Evolutionary conservation across 2,113 vertebrate genomes (phyloP), one percentile per base, ranked within the genome.

Genomic region (Microcebus griseorufus): DNA sequence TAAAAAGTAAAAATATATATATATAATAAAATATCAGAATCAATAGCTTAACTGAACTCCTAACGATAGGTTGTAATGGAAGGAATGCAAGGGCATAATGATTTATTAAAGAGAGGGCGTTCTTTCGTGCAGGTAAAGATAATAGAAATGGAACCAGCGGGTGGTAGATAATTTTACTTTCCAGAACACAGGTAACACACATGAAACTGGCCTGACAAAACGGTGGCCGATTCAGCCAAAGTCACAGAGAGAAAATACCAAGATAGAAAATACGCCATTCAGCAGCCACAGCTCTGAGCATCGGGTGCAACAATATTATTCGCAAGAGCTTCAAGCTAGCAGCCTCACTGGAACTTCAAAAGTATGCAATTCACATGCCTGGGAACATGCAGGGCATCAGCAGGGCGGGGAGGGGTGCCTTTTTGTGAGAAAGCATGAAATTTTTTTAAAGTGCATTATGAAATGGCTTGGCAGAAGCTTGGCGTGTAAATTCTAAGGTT

Each of bases 401-500:
- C 82, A 83, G 69, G 90, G 13, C 11, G 72, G 27, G 79, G 14
- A 88, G 69, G 11, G 34, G 45, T 34, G 16, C 91, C 64, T 75
- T 94, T 90, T 84, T 94, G 70, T 95, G 39, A 97, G 67, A 97
- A 98, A 96, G 90, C 58, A 45, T 94, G 79, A 84, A 65, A 81
- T 72, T 76, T 94, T 93, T 81, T 92, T 62, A 86, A 92, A 75
- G 64, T 83, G 79, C 70, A 53, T 95, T 98, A 89, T 55, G 90
- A 95, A 97, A 96, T 58, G 75, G 62, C 22, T 97, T 37, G 93
- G 79, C 3, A 32, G 95, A 98, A 93, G 62, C 18, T 97, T 95
- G 93, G 95, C 53, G 8, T 39, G 84, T 98, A 98, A 98, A 97
- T 97, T 45, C 88, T 92, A 90, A 96, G 84, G 97, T 96, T 97